phyloP scores from a whole-genome alignment of 2,797 vertebrate species.

The Rhadinocentrus ornatus region DNA sequence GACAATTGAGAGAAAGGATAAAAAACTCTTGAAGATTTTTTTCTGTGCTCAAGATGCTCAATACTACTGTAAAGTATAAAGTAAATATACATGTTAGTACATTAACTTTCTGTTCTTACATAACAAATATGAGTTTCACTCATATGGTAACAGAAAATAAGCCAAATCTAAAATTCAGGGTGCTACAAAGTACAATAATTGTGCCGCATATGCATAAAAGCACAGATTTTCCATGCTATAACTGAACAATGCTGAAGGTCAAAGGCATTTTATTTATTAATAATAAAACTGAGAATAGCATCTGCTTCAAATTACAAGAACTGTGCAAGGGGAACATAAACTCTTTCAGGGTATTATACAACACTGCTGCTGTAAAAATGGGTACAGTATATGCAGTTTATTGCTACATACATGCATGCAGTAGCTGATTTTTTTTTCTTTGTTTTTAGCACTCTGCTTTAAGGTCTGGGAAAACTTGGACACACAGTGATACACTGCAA shows the following conservation, averaged over 20 bases:
- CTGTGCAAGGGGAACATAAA: not conserved
- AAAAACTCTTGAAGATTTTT: not conserved
- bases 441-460: not conserved
- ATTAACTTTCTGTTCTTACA: too few relatives aligned
- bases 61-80: not conserved
- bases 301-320: not conserved
- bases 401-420: not conserved
- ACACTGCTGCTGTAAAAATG: not conserved
- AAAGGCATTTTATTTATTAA: not conserved
- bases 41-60: not conserved
- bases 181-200: too few relatives aligned
- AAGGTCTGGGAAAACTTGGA: not conserved
- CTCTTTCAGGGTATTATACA: too few relatives aligned
- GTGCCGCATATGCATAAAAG: not conserved
- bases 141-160: too few relatives aligned
- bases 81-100: too few relatives aligned
- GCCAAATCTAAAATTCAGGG: too few relatives aligned
- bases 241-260: not conserved
- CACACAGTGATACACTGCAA: not conserved
- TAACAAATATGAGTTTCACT: too few relatives aligned
- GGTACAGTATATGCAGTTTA: not conserved
- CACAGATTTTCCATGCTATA: not conserved
- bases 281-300: not conserved
- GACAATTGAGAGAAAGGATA: not conserved
- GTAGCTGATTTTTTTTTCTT: not conserved